Percentiles rank a stretch among this genome's conserved stretches.
These are phyloP conservation scores for Sarotherodon lohbergeri DNA, from an alignment of 2,113 vertebrate genomes.

Conservation along the genomic window DNA sequence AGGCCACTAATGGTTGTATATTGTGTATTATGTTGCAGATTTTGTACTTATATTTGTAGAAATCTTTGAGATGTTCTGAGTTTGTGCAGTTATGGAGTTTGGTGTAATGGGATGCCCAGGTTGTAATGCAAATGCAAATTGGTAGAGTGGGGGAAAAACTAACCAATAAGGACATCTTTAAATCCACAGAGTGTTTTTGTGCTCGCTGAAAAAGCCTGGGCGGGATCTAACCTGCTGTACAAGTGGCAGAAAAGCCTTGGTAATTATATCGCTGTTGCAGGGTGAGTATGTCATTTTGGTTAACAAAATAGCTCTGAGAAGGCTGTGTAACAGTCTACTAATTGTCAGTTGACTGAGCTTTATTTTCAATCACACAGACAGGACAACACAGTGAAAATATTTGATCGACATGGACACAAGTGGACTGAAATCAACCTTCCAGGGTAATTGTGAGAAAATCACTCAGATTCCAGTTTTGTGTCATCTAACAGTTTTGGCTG, in stretches of 20 bases:
- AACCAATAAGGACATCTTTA: not conserved
- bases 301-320: not conserved
- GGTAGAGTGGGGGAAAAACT: not conserved
- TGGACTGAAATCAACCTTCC: constrained; percentile 87
- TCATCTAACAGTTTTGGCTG: not conserved
- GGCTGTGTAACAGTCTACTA: not conserved
- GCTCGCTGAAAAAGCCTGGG: constrained; percentile 81
- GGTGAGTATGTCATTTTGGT: constrained; percentile 74
- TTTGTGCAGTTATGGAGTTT: too few relatives aligned
- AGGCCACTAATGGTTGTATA: too few relatives aligned
- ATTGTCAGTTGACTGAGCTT: not conserved
- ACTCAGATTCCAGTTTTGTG: not conserved
- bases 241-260: constrained; percentile 91
- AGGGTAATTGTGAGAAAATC: constrained; percentile 75
- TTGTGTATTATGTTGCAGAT: too few relatives aligned
- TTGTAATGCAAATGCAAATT: not conserved
- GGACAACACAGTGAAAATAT: constrained; percentile 89
- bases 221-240: constrained; percentile 79
- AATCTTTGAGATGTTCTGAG: too few relatives aligned
- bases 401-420: constrained; percentile 96
- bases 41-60: too few relatives aligned
- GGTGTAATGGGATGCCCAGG: not conserved
- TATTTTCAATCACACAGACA: constrained; percentile 64
- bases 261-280: constrained; percentile 90
- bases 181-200: constrained; percentile 82